A percentile compares a stretch with the other conserved stretches of the same genome.
phyloP scores from a whole-genome alignment of 2,888 invertebrate species.

The Meloe dianella region DNA sequence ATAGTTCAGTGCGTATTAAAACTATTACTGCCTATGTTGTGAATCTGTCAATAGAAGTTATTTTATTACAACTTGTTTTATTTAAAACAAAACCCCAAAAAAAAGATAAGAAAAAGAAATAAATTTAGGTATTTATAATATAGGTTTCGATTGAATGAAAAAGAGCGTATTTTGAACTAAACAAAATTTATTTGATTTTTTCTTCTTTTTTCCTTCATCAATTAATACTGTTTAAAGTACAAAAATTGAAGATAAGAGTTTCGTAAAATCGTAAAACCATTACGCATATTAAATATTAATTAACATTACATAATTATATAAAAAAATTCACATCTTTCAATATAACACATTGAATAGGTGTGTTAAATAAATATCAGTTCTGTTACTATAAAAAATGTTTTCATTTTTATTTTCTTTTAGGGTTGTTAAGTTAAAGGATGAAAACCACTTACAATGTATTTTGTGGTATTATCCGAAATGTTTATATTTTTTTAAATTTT shows the following conservation, averaged over 20 bases:
- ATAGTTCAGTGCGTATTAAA: conserved; percentile 17
- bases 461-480: conserved; percentile 34
- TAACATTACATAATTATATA: conserved; percentile 49
- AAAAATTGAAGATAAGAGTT: conserved; percentile 55
- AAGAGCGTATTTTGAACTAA: conserved; percentile 42
- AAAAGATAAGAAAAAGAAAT: neutral
- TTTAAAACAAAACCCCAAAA: neutral
- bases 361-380: conserved; percentile 50
- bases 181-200: conserved; percentile 55
- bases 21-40: conserved; percentile 17
- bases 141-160: conserved; percentile 21
- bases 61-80: conserved; percentile 11
- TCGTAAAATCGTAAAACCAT: conserved; percentile 55
- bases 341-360: conserved; percentile 46
- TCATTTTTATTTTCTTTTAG: conserved; percentile 37
- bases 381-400: conserved; percentile 49
- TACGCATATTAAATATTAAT: conserved; percentile 46
- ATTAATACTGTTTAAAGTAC: conserved; percentile 59
- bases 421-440: conserved; percentile 19
- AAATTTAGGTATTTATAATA: no score
- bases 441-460: conserved; percentile 44
- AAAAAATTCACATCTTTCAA: conserved; percentile 47
- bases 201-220: conserved; percentile 51
- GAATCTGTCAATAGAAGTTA: conserved; percentile 17
- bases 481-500: neutral